phyloP scores from a whole-genome alignment of 2,888 invertebrate species.

The Phengaris arion region DNA sequence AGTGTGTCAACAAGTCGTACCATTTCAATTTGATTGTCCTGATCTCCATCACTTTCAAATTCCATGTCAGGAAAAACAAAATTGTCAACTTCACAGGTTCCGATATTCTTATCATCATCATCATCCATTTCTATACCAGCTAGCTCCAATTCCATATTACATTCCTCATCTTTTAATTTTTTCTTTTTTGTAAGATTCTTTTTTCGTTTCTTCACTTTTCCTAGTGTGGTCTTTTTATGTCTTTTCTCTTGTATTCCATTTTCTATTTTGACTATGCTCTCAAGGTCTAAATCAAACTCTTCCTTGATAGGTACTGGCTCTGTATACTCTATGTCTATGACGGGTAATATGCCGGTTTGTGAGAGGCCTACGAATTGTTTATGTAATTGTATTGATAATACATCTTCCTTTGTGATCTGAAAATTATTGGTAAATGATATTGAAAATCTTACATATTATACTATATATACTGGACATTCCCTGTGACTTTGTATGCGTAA shows the following conservation, averaged over 20 bases:
- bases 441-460: background rate
- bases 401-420: conserved; percentile 20
- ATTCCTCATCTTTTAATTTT: conserved; percentile 11
- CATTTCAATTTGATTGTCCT: conserved; percentile 8
- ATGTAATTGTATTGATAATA: background rate
- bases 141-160: background rate
- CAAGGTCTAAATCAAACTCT: conserved; percentile 33
- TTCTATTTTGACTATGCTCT: conserved; percentile 36
- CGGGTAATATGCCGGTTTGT: background rate
- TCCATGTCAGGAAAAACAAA: background rate
- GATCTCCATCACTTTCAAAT: conserved; percentile 11
- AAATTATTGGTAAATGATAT: background rate
- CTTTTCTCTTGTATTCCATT: conserved; percentile 29
- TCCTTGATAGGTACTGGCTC: conserved; percentile 37
- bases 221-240: background rate
- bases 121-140: conserved; percentile 30
- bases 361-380: conserved; percentile 1
- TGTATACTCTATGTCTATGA: conserved; percentile 33
- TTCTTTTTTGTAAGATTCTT: conserved; percentile 4
- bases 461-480: no score
- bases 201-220: conserved; percentile 15
- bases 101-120: conserved; percentile 32
- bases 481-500: no score
- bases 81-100: background rate
- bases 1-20: background rate